These are phyloP conservation scores for Lates calcarifer DNA, from an alignment of 2,113 vertebrate species.

Conservation along the genomic window DNA sequence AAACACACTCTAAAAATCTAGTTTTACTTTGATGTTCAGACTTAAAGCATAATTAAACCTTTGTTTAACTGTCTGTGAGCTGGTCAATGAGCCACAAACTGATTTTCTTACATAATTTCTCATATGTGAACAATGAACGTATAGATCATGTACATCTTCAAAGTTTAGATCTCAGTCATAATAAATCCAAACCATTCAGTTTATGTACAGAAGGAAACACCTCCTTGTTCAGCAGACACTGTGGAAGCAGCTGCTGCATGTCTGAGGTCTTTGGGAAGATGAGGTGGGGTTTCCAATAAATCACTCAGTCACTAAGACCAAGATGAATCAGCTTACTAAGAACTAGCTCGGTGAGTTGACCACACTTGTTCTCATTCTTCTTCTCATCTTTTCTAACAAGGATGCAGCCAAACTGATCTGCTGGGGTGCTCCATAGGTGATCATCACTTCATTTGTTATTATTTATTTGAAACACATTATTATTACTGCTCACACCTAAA, in stretches of 20 bases:
- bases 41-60: not conserved
- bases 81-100: not conserved
- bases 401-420: not conserved
- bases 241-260: not conserved
- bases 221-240: not conserved
- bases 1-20: not conserved
- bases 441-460: not conserved
- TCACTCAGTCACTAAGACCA: slow-evolving; percentile 13
- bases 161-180: not conserved
- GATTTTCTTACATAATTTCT: not conserved
- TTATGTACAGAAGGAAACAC: not conserved
- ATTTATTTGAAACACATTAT: not conserved
- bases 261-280: slow-evolving; percentile 1
- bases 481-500: not conserved
- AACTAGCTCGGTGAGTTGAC: slow-evolving; percentile 7
- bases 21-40: not conserved
- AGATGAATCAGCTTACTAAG: slow-evolving; percentile 1
- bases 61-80: not conserved
- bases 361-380: not conserved
- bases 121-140: not conserved
- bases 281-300: slow-evolving; percentile 19
- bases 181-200: not conserved
- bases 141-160: not conserved
- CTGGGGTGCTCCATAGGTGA: too few relatives aligned
- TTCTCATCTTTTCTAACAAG: slow-evolving; percentile 5